phyloP scores from a whole-genome alignment of 2,888 invertebrate genomes.

The Drosophila neotestacea region DNA sequence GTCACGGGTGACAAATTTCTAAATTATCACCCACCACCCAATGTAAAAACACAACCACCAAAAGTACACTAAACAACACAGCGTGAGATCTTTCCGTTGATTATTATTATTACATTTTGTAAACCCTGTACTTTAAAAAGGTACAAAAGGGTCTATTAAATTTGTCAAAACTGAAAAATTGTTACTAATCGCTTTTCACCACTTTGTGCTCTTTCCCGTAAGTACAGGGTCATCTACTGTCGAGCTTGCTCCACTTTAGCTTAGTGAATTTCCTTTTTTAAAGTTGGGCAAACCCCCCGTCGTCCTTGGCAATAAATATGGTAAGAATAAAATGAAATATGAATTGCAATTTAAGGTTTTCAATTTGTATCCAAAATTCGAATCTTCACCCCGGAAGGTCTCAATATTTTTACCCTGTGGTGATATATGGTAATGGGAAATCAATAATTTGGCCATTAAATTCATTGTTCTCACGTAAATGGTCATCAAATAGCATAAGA shows the following conservation, averaged over 20 bases:
- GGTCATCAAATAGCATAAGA: slow-evolving; percentile 19
- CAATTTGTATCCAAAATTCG: slow-evolving; percentile 28
- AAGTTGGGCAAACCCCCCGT: not conserved
- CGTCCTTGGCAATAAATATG: slow-evolving; percentile 7
- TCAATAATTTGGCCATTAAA: slow-evolving; percentile 63
- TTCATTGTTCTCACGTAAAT: slow-evolving; percentile 45
- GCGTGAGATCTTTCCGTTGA: slow-evolving; percentile 49
- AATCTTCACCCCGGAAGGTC: slow-evolving; percentile 17
- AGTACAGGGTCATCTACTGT: too few relatives aligned
- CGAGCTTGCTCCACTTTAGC: too few relatives aligned
- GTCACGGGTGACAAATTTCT: slow-evolving; percentile 60
- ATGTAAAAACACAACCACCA: slow-evolving; percentile 4
- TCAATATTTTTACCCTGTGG: not conserved
- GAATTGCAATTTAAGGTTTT: slow-evolving; percentile 36
- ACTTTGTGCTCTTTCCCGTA: too few relatives aligned
- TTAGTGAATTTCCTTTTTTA: not conserved
- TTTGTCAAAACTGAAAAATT: too few relatives aligned
- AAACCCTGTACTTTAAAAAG: too few relatives aligned
- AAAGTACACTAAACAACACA: slow-evolving; percentile 23
- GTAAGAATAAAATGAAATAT: slow-evolving; percentile 18
- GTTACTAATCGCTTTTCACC: too few relatives aligned
- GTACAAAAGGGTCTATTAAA: too few relatives aligned
- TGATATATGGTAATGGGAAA: slow-evolving; percentile 54
- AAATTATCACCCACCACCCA: slow-evolving; percentile 53
- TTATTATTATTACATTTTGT: slow-evolving; percentile 14